phyloP scores from a whole-genome alignment of 2,797 vertebrate species.

The Lutjanus argentimaculatus region DNA sequence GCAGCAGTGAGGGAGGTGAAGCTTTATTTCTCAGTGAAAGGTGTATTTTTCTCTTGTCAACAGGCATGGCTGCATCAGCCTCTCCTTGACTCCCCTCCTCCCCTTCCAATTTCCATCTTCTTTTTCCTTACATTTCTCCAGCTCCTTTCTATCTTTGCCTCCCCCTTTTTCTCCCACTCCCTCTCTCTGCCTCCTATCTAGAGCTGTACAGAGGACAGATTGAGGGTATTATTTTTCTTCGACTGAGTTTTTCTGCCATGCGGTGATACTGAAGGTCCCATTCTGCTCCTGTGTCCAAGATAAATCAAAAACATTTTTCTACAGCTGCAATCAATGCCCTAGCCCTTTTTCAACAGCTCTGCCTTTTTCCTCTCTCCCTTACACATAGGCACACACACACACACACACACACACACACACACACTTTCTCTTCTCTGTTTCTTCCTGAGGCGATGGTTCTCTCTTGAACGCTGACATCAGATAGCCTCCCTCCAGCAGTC shows the following conservation, averaged over 20 bases:
- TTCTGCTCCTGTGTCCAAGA: constrained; percentile 78
- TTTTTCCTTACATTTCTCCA: constrained; percentile 58
- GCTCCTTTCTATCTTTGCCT: constrained; percentile 44
- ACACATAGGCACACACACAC: constrained; percentile 36
- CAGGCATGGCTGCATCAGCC: constrained; percentile 79
- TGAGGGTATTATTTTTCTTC: constrained; percentile 79
- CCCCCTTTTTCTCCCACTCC: not conserved
- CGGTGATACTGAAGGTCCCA: constrained; percentile 77
- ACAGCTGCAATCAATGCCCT: constrained; percentile 76
- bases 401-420: constrained; percentile 25
- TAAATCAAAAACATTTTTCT: constrained; percentile 84
- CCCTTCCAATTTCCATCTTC: constrained; percentile 63
- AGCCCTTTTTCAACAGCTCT: constrained; percentile 56
- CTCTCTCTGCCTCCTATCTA: constrained; percentile 65
- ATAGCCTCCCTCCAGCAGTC: constrained; percentile 83
- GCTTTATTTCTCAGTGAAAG: constrained; percentile 80
- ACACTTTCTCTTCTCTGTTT: constrained; percentile 46
- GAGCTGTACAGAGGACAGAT: constrained; percentile 76
- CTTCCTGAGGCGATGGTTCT: constrained; percentile 68
- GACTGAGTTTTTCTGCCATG: constrained; percentile 67
- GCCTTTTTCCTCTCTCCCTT: constrained; percentile 14
- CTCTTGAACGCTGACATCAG: constrained; percentile 86
- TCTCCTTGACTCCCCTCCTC: constrained; percentile 71
- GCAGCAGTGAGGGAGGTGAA: constrained; percentile 77
- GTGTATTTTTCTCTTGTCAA: constrained; percentile 86